A percentile compares a stretch with the other conserved stretches of the same genome.
Conservation (phyloP, 2,113 vertebrate species). For the Nothoprocta pentlandii region DNA sequence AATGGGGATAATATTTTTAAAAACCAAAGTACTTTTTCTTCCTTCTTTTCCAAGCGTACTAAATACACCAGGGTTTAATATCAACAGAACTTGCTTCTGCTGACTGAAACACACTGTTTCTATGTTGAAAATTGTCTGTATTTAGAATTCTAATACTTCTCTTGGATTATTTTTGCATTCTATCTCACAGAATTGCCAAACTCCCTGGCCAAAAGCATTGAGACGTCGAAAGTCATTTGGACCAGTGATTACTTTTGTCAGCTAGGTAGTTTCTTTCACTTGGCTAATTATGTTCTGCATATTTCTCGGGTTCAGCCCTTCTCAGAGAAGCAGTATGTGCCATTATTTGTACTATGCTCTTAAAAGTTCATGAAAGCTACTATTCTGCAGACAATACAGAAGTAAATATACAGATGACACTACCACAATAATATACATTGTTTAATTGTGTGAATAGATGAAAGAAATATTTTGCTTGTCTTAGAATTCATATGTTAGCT, state of each 20-base stretch:
- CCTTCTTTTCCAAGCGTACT: not conserved
- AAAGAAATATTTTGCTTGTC: not conserved
- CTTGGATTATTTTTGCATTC: slow-evolving; percentile 30
- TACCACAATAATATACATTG: not conserved
- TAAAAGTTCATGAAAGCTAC: slow-evolving; percentile 15
- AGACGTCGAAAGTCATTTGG: slow-evolving; percentile 66
- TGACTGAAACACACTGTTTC: not conserved
- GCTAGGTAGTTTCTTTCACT: slow-evolving; percentile 51
- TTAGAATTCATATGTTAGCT: not conserved
- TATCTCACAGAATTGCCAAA: slow-evolving; percentile 10
- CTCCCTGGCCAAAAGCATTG: slow-evolving; percentile 38
- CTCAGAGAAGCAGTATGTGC: slow-evolving; percentile 34
- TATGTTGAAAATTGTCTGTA: not conserved
- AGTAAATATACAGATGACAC: slow-evolving; percentile 8
- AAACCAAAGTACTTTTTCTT: not conserved
- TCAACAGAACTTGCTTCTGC: not conserved
- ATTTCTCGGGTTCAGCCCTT: slow-evolving; percentile 35
- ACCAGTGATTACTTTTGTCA: slow-evolving; percentile 60
- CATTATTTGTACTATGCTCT: not conserved
- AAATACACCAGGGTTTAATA: not conserved
- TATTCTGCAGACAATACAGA: slow-evolving; percentile 2
- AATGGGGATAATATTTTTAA: not conserved
- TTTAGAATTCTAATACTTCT: slow-evolving; percentile 23
- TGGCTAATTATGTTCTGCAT: slow-evolving; percentile 55
- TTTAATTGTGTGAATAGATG: not conserved